Evolutionary conservation across 2,797 vertebrate species (phyloP).

Genomic region (Intellagama lesueurii): DNA sequence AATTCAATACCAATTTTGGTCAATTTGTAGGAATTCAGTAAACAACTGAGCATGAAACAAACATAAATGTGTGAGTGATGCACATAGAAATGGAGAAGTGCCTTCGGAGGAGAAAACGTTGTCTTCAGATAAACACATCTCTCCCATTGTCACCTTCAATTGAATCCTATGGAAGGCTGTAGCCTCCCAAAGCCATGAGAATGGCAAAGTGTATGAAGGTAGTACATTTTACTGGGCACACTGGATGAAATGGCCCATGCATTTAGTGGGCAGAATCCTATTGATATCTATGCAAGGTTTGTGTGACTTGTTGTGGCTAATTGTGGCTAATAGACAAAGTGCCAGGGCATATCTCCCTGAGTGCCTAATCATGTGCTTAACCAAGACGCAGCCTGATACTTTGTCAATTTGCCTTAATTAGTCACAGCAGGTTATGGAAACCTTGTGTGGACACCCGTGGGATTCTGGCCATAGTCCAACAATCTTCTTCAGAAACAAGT

Average conservation of each 20-base stretch:
- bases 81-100: background rate
- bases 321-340: no score
- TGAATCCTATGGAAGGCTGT: background rate
- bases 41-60: constrained; percentile 8
- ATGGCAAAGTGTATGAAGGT: background rate
- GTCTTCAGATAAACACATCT: background rate
- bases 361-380: no score
- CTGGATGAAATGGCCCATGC: background rate
- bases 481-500: no score
- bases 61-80: background rate
- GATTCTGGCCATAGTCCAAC: no score
- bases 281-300: no score
- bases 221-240: background rate
- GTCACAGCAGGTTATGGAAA: no score
- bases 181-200: background rate
- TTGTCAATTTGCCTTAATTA: no score
- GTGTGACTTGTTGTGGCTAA: no score
- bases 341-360: no score
- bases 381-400: no score
- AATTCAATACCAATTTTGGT: constrained; percentile 39
- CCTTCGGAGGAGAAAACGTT: background rate
- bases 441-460: no score
- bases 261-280: no score
- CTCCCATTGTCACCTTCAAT: background rate
- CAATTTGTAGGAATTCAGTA: constrained; percentile 27